Evolutionary conservation across 2,797 vertebrate species (phyloP).

Genomic region (Knipowitschia caucasica): DNA sequence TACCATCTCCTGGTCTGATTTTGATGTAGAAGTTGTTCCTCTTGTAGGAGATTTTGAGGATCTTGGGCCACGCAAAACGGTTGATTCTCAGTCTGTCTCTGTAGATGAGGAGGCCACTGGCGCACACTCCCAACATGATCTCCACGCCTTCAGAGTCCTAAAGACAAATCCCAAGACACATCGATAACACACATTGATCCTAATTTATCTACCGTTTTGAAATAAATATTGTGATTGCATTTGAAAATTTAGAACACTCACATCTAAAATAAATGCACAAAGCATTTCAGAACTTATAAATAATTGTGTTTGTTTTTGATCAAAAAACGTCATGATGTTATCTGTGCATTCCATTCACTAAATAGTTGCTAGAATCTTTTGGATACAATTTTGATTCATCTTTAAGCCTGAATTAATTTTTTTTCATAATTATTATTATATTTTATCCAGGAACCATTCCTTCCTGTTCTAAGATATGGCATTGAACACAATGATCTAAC

Average conservation of each 20-base stretch:
- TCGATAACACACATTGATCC: too few species aligned
- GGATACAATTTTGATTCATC: background rate
- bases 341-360: background rate
- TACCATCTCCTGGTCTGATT: constrained; percentile 97
- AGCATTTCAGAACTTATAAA: too few species aligned
- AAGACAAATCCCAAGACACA: too few species aligned
- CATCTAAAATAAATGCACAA: too few species aligned
- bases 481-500: too few species aligned
- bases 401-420: background rate
- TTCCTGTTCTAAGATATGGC: background rate
- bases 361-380: background rate
- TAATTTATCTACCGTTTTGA: too few species aligned
- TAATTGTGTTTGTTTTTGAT: background rate
- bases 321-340: too few species aligned
- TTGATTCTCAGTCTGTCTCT: constrained; percentile 96
- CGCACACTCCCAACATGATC: constrained; percentile 97
- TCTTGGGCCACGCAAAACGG: constrained; percentile 98
- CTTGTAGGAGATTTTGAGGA: constrained; percentile 99
- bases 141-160: constrained; percentile 98
- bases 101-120: constrained; percentile 95
- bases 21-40: constrained; percentile 99
- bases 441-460: too few species aligned
- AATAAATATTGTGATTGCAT: too few species aligned
- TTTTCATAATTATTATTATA: too few species aligned
- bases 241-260: too few species aligned